phyloP scores from a whole-genome alignment of 2,797 vertebrate species.

The Centropyge bicolor region DNA sequence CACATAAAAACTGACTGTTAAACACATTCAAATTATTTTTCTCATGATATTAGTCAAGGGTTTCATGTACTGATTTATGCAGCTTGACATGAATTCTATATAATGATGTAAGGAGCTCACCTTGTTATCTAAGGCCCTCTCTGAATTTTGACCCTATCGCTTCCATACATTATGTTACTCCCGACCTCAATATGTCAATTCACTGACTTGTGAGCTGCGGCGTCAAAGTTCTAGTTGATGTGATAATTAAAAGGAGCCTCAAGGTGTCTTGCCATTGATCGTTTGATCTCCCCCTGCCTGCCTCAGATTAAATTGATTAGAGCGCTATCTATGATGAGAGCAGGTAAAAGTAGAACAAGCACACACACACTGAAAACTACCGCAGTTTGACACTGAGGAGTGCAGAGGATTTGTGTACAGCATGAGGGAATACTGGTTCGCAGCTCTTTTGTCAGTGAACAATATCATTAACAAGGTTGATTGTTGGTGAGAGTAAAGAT shows the following conservation, averaged over 20 bases:
- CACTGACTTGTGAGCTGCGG: neutral
- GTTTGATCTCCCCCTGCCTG: slow-evolving; percentile 39
- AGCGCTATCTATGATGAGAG: slow-evolving; percentile 58
- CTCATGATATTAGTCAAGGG: too few species aligned
- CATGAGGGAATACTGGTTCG: slow-evolving; percentile 24
- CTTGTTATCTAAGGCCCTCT: neutral
- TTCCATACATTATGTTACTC: neutral
- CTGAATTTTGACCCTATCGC: neutral
- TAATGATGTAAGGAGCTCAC: neutral
- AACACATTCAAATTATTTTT: neutral
- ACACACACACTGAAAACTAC: slow-evolving; percentile 12
- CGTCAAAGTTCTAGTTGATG: slow-evolving; percentile 24
- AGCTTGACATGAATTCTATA: neutral
- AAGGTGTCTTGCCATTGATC: slow-evolving; percentile 59
- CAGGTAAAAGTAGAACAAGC: slow-evolving; percentile 17
- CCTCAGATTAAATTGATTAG: slow-evolving; percentile 65
- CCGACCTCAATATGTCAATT: slow-evolving; percentile 23
- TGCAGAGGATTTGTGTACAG: slow-evolving; percentile 19
- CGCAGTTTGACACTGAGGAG: slow-evolving; percentile 19
- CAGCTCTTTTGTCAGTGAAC: slow-evolving; percentile 34
- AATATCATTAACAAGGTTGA: slow-evolving; percentile 22
- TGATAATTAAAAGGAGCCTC: slow-evolving; percentile 52
- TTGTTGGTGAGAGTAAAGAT: neutral
- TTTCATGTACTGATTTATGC: neutral
- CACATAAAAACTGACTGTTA: neutral